Evolutionary conservation across 2,797 vertebrate species (phyloP).

Genomic region (Cryptoprocta ferox): DNA sequence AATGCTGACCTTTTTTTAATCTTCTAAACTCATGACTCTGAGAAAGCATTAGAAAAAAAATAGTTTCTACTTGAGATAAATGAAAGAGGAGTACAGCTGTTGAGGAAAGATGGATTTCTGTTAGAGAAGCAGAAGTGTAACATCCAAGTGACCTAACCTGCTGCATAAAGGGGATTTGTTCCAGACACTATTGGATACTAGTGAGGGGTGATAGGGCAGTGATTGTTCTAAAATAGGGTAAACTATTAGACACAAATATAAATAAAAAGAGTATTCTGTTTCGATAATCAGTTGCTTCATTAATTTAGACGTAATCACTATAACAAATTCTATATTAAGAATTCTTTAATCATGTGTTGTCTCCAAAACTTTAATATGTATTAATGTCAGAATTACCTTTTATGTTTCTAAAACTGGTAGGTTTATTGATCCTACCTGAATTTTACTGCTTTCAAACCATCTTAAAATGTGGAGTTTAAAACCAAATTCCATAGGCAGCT

Average conservation of each 20-base stretch:
- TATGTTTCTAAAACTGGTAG: background rate
- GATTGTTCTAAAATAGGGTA: background rate
- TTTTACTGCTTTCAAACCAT: conserved; percentile 1
- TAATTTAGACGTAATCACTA: background rate
- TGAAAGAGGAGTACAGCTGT: background rate
- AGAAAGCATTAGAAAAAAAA: background rate
- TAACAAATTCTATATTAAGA: background rate
- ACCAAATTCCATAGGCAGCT: background rate
- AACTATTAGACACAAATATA: background rate
- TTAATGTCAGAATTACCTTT: background rate
- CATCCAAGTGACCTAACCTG: background rate
- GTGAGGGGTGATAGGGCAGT: background rate
- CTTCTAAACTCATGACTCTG: background rate
- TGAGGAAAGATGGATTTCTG: background rate
- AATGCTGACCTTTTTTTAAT: background rate
- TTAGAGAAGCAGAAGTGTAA: background rate
- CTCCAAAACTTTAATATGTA: background rate
- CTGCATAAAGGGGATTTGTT: background rate
- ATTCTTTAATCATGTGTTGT: background rate
- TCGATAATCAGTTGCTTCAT: background rate
- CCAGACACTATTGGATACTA: background rate
- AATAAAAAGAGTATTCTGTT: background rate
- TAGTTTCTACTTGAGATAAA: background rate
- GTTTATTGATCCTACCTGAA: background rate
- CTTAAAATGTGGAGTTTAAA: background rate